These are phyloP conservation scores for Gobio occitaniae DNA, from an alignment of 2,797 vertebrate species.

Conservation along the genomic window DNA sequence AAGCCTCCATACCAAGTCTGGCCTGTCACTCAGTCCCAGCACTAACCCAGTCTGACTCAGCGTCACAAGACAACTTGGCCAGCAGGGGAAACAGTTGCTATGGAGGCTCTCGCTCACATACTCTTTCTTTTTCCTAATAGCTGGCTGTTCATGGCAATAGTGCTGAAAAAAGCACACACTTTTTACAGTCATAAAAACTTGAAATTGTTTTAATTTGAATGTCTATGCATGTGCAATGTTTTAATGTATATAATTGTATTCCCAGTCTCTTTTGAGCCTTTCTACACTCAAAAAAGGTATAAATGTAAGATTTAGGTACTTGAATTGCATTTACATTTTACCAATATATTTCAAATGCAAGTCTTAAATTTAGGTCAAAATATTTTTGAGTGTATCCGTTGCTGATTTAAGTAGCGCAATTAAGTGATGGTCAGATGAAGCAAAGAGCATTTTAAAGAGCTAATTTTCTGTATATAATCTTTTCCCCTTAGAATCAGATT, in stretches of 20 bases:
- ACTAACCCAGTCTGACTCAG: constrained; percentile 54
- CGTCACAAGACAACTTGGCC: constrained; percentile 47
- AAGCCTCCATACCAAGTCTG: not conserved
- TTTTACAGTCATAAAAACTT: not conserved
- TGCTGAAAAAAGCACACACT: not conserved
- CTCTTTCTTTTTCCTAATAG: constrained; percentile 35
- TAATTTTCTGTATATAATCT: not conserved
- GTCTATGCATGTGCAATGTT: not conserved
- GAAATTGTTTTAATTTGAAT: not conserved
- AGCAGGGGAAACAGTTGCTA: constrained; percentile 44
- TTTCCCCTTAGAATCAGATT: not conserved
- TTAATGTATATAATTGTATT: not conserved
- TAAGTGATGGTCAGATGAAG: not conserved
- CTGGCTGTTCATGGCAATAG: not conserved
- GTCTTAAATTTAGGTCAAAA: not conserved
- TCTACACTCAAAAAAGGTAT: not conserved
- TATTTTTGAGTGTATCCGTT: not conserved
- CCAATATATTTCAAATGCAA: not conserved
- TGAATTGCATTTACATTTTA: not conserved
- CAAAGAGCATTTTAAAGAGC: not conserved
- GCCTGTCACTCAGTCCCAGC: constrained; percentile 15
- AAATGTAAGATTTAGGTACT: not conserved
- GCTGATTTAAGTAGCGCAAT: not conserved
- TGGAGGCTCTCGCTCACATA: constrained; percentile 31
- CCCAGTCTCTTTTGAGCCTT: not conserved